These are phyloP conservation scores for Paracanthobrama guichenoti DNA, from an alignment of 2,113 vertebrate genomes.

Conservation along the genomic window DNA sequence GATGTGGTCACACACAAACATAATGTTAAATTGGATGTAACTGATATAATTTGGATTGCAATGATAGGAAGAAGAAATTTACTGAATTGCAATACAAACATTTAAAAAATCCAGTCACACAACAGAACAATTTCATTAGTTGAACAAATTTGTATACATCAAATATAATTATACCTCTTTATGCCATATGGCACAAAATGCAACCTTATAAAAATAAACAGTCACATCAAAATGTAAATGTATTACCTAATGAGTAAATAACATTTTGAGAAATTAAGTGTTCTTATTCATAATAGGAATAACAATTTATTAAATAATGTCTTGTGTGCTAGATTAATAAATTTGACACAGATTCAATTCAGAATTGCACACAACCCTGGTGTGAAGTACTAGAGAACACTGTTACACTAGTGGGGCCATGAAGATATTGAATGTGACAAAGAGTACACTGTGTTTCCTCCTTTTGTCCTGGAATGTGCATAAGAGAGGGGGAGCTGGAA, in stretches of 20 bases:
- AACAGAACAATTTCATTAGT: background rate
- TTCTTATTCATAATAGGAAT: background rate
- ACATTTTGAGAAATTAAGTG: background rate
- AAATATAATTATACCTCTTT: too few relatives aligned
- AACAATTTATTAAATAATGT: background rate
- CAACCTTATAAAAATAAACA: background rate
- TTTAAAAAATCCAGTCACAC: background rate
- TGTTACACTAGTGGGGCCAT: background rate
- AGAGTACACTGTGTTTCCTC: slow-evolving; percentile 17
- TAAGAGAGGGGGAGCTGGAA: slow-evolving; percentile 1
- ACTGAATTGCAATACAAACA: background rate
- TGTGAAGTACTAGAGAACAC: background rate
- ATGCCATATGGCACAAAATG: background rate
- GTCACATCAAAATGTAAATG: background rate
- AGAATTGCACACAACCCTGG: background rate
- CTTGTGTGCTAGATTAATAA: background rate
- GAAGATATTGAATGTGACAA: slow-evolving; percentile 20
- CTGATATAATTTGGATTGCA: background rate
- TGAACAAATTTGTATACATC: too few relatives aligned
- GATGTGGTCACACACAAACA: background rate
- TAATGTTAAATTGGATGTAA: background rate
- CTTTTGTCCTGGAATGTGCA: slow-evolving; percentile 4
- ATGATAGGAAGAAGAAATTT: background rate
- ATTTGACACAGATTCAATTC: background rate
- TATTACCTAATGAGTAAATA: background rate